Evolutionary conservation across 2,113 vertebrate species (phyloP), one percentile per base, ranked within the genome.

Genomic region (Aix galericulata): DNA sequence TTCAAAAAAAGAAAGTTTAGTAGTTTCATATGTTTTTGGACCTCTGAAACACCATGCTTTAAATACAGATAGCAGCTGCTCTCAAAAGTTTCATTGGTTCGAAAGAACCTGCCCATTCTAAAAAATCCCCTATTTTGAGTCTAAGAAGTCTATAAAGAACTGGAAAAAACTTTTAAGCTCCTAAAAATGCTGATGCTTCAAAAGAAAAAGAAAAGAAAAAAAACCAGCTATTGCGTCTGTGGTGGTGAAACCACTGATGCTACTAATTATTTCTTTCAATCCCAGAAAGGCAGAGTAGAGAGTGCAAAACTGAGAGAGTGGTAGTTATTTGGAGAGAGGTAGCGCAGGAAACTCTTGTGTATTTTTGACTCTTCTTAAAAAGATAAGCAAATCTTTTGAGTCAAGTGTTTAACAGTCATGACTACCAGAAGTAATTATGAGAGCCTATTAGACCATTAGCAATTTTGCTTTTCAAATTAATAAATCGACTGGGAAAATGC

Each of bases 381-480:
- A 76, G 53, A 66, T 17, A 80, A 26, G 38, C 26, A 48, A 60
- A 26, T 34, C 16, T 90, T 90, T 34, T 18, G 36, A 87, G 76
- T 55, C 44, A 48, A 17, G 3, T 26, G 29, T 81, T 53, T 56
- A 63, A 55, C 3, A 69, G 7, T 0, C 6, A 0, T 40, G 66
- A 81, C 36, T 81, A 15, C 77, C 34, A 82, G 62, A 36, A 86
- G 67, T 80, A 71, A 67, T 87, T 85, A 36, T 38, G 55, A 66
- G 44, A 88, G 40, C 42, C 74, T 32, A 2, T 76, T 63, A 78
- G 72, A 46, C 69, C 77, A 50, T 88, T 66, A 94, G 59, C 17
- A 76, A 55, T 80, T 94, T 86, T 77, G 32, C 31, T 91, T 90
- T 63, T 29, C 67, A 63, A 26, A 71, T 73, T 40, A 91, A 53